Percentiles rank a stretch among this genome's conserved stretches.
These are phyloP conservation scores for Umimayanthus chanpuru DNA, from an alignment of 92 coral and sea anemone genomes.

Conservation along the genomic window DNA sequence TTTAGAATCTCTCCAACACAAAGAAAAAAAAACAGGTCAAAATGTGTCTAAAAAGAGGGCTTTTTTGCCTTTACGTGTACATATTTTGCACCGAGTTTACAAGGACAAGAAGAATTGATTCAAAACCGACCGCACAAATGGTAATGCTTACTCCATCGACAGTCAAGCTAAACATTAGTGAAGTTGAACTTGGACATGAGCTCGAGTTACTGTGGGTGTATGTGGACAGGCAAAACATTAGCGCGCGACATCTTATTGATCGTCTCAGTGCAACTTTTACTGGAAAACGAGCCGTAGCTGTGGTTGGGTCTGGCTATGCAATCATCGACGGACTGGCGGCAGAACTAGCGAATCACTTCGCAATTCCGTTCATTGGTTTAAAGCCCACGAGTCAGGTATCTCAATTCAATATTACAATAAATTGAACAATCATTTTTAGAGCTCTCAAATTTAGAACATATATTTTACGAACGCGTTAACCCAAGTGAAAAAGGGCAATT, in stretches of 20 bases:
- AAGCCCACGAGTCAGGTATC: conserved; percentile 28
- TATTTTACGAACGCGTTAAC: background rate
- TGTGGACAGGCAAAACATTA: conserved; percentile 25
- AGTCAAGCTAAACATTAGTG: background rate
- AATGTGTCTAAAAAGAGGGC: background rate
- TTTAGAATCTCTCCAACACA: background rate
- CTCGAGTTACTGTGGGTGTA: conserved; percentile 26
- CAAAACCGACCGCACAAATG: background rate
- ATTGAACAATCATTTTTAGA: background rate
- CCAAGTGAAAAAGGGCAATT: background rate
- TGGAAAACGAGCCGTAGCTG: conserved; percentile 24
- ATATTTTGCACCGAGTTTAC: background rate
- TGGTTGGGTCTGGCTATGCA: conserved; percentile 57
- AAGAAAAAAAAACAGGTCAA: background rate
- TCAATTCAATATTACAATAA: background rate
- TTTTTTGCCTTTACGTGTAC: background rate
- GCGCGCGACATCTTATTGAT: conserved; percentile 4
- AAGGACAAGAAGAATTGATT: background rate
- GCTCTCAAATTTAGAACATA: background rate
- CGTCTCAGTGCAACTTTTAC: conserved; percentile 22
- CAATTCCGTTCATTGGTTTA: conserved; percentile 54
- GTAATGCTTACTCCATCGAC: conserved; percentile 20
- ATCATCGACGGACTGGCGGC: conserved; percentile 52
- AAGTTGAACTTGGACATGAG: background rate
- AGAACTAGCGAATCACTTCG: conserved; percentile 34